A percentile compares a stretch with the other conserved stretches of the same genome.
These are phyloP conservation scores for Drosophila falleni DNA, from an alignment of 2,888 invertebrate species.

Conservation along the genomic window DNA sequence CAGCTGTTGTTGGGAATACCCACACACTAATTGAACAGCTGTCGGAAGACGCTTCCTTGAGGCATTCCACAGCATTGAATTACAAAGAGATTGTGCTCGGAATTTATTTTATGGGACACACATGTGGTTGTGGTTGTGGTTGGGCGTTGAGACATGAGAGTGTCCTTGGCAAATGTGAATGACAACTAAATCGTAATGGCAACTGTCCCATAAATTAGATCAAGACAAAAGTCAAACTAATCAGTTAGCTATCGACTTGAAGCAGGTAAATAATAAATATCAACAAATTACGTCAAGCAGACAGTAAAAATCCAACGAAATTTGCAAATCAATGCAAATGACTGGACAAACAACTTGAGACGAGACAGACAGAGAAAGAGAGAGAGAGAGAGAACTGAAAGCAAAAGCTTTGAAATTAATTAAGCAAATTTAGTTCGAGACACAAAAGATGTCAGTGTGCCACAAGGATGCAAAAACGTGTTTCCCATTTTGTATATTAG, in stretches of 20 bases:
- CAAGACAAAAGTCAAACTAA: conserved; percentile 54
- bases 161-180: conserved; percentile 38
- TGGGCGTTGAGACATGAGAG: conserved; percentile 9
- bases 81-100: conserved; percentile 22
- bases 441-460: conserved; percentile 79
- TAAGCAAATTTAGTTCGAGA: conserved; percentile 62
- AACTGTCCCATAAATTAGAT: conserved; percentile 35
- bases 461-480: conserved; percentile 73
- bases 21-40: conserved; percentile 57
- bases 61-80: conserved; percentile 47
- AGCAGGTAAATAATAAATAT: conserved; percentile 68
- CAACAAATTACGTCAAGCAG: conserved; percentile 68
- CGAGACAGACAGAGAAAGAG: not conserved
- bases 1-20: conserved; percentile 66
- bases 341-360: conserved; percentile 49
- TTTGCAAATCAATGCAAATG: conserved; percentile 78
- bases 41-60: conserved; percentile 42
- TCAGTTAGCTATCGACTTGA: conserved; percentile 58
- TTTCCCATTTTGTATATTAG: conserved; percentile 70
- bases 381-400: conserved; percentile 41
- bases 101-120: conserved; percentile 5
- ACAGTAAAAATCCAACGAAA: conserved; percentile 39
- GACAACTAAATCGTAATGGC: conserved; percentile 22
- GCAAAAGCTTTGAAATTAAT: conserved; percentile 74
- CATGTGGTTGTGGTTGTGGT: conserved; percentile 22